A percentile compares a stretch with the other conserved stretches of the same genome.
Evolutionary conservation across 2,888 invertebrate species (phyloP).

Genomic region (Melolontha melolontha): DNA sequence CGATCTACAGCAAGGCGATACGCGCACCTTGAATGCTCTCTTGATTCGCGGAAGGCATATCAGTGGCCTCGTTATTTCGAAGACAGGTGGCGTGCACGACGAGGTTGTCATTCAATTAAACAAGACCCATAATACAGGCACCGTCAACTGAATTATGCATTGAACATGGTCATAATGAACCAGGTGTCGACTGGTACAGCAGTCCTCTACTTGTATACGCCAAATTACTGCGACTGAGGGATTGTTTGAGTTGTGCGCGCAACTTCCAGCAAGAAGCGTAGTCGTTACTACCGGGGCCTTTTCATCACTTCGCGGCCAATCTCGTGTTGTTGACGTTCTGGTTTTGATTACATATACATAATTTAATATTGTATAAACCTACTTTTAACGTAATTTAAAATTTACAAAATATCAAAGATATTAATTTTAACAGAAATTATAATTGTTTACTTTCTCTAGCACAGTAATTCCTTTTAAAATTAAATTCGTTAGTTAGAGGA

Average conservation of each 20-base stretch:
- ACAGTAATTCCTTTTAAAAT: too few relatives aligned
- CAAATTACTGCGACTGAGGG: conserved; percentile 4
- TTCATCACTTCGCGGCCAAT: neutral
- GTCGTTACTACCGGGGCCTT: conserved; percentile 2
- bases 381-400: too few relatives aligned
- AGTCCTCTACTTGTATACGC: neutral
- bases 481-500: too few relatives aligned
- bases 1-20: too few relatives aligned
- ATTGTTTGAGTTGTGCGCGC: conserved; percentile 11
- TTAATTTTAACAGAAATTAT: too few relatives aligned
- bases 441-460: too few relatives aligned
- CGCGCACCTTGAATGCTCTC: too few relatives aligned
- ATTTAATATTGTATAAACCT: too few relatives aligned
- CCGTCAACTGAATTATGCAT: conserved; percentile 44
- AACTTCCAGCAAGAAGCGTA: conserved; percentile 13
- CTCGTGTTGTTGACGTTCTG: too few relatives aligned
- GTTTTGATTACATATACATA: too few relatives aligned
- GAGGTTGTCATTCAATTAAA: conserved; percentile 46
- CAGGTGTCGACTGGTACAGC: conserved; percentile 45
- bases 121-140: conserved; percentile 39
- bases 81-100: conserved; percentile 43
- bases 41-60: neutral
- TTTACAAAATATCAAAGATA: too few relatives aligned
- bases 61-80: conserved; percentile 40
- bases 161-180: conserved; percentile 43